Evolutionary conservation across 2,888 invertebrate species (phyloP), one percentile per base, ranked within the genome.

Genomic region (Corythucha ciliata): DNA sequence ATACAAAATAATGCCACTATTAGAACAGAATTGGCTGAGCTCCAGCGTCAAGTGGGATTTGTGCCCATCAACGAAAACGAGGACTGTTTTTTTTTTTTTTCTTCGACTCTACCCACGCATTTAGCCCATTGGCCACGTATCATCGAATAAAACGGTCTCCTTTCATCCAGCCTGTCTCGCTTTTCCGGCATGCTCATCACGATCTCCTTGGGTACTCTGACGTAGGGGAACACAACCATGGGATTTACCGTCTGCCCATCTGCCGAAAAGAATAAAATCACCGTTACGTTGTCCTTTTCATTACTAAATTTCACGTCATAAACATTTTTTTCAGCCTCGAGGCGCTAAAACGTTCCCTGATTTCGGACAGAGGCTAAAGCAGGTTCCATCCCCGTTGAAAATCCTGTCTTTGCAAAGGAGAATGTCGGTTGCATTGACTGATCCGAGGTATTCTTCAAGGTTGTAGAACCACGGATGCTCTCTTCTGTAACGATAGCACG

Each of bases 371-470:
- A 46, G 14, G 29, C 34, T 44, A 54, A 69, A 67, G 2, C 63
- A 64, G 21, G 63, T 63, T 55, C 68, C 67, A 58, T 68, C 68
- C 10, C 58, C 58, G 58, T 67, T 66, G 45, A 63, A 67, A 45
- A 66, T 58, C 27, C 64, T 51, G 4, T 46, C 46, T 21, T 63
- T 62, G 53, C 66, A 58, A 21, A 53, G 32, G 26, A 63, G 52
- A 41, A 63, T 58, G 22, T 61, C 57, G 26, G 22, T 22, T 55
- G 42, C 27, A 63, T 29, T 14, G 14, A 40, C 16, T 21, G 7
- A n/a, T 4, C 25, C 3, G 12, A 40, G 14, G n/a, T 65, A 65
- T 4, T 42, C 47, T 51, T 58, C 51, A 4, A 64, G 58, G 56
- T 58, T 58, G 27, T 50, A 27, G 56, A 65, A 66, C 66, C 67